Evolutionary conservation across 2,113 vertebrate genomes (phyloP), one percentile per base, ranked within the genome.

Genomic region (Girardinichthys multiradiatus): DNA sequence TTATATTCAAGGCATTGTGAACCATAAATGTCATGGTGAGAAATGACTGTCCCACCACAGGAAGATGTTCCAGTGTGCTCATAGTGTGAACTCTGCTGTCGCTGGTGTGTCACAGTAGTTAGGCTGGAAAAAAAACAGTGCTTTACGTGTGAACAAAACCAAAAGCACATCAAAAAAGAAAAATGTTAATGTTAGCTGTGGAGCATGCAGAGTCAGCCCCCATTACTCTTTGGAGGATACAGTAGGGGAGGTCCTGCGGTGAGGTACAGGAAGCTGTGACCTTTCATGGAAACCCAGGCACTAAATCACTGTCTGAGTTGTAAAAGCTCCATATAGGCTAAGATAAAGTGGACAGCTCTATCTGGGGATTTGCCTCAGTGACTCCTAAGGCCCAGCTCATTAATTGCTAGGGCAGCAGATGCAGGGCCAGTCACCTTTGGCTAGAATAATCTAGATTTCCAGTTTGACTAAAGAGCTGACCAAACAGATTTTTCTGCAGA

Each of bases 321-420:
- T 82, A 86, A 81, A 62, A 73, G 89, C 89, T 86, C 90, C 75
- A 79, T 79, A 80, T 76, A 78, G 87, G 77, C 75, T 73, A 87
- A 93, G 91, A 93, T 92, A 89, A 92, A 94, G 90, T 92, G 87
- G 91, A 93, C 86, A 81, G 83, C 88, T 93, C 84, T 92, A 92
- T 93, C 93, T 70, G 58, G 91, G 85, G 91, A 93, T 92, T 87
- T 85, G 89, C 90, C 89, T 87, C 81, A 54, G 68, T 90, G 87
- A 87, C 91, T 92, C 87, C 85, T 68, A 77, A 91, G 91, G 86
- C 84, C 87, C 85, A 81, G 88, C 89, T 88, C 86, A 92, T 94
- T 94, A 94, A 93, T 90, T 89, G 92, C 83, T 64, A 85, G 84
- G 90, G 79, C 79, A 89, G 90, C 84, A 85, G 87, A 91, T 86